phyloP scores from a whole-genome alignment of 2,113 vertebrate species.

The Potamarius usumacintae region DNA sequence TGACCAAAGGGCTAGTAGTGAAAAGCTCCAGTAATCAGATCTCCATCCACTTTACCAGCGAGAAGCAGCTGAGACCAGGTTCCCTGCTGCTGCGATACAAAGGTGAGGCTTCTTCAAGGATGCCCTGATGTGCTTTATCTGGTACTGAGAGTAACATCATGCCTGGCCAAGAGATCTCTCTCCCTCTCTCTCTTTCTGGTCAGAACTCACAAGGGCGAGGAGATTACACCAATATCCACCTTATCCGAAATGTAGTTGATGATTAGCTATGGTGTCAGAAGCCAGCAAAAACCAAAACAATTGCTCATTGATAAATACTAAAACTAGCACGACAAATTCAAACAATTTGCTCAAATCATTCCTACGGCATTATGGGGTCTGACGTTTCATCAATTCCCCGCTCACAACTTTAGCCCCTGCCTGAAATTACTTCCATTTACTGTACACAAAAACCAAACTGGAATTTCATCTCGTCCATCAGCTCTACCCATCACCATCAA shows the following conservation, averaged over 20 bases:
- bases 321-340: not conserved
- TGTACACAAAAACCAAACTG: not conserved
- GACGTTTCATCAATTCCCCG: not conserved
- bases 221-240: not conserved
- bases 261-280: not conserved
- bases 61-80: constrained; percentile 72
- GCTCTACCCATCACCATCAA: not conserved
- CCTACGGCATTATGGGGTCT: not conserved
- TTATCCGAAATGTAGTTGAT: not conserved
- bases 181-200: too few species aligned
- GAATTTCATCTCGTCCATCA: not conserved
- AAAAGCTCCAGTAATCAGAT: constrained; percentile 93
- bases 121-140: not conserved
- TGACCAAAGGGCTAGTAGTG: constrained; percentile 87
- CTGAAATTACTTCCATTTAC: not conserved
- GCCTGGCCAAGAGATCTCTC: not conserved
- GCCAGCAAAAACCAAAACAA: not conserved
- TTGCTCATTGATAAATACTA: not conserved
- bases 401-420: too few species aligned
- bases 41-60: constrained; percentile 82
- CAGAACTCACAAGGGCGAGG: not conserved
- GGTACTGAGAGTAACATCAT: not conserved
- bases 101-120: constrained; percentile 70
- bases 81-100: constrained; percentile 86
- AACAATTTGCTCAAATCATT: not conserved